These are phyloP conservation scores for Tiliqua scincoides DNA, from an alignment of 2,113 vertebrate species.

Conservation along the genomic window DNA sequence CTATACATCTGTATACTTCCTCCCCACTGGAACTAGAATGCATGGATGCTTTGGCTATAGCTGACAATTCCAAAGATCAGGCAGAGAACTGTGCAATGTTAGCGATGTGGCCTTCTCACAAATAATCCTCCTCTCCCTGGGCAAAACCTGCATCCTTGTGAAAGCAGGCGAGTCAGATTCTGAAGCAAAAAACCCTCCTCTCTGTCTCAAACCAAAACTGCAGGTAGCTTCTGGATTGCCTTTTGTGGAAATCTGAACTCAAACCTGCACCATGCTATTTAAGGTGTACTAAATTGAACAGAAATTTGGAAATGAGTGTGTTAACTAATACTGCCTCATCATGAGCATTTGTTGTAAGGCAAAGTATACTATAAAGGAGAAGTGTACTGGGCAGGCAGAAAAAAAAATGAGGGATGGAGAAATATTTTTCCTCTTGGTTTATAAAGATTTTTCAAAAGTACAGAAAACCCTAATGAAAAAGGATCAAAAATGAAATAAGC, in stretches of 20 bases:
- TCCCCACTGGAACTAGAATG: conserved; percentile 67
- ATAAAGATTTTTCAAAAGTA: not conserved
- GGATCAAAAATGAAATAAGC: not conserved
- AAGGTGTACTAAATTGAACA: conserved; percentile 52
- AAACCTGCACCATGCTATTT: conserved; percentile 58
- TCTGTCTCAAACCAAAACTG: conserved; percentile 47
- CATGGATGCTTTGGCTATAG: conserved; percentile 60
- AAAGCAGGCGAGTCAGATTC: conserved; percentile 22
- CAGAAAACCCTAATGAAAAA: not conserved
- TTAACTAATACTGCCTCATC: conserved; percentile 18
- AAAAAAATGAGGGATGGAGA: conserved; percentile 3
- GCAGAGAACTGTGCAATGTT: conserved; percentile 8
- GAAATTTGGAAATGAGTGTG: conserved; percentile 47
- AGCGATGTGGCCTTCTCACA: conserved; percentile 31
- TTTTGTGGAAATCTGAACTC: conserved; percentile 60
- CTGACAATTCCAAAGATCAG: conserved; percentile 60
- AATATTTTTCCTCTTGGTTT: conserved; percentile 22
- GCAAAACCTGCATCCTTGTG: conserved; percentile 20
- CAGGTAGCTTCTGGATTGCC: conserved; percentile 43
- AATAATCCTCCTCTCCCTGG: not conserved
- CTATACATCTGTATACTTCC: conserved; percentile 79
- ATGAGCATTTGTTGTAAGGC: not conserved
- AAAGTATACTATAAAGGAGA: not conserved
- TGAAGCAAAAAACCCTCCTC: conserved; percentile 22
- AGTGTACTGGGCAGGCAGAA: not conserved